phyloP scores from a whole-genome alignment of 2,888 invertebrate genomes.

The Pseudococcus longispinus region DNA sequence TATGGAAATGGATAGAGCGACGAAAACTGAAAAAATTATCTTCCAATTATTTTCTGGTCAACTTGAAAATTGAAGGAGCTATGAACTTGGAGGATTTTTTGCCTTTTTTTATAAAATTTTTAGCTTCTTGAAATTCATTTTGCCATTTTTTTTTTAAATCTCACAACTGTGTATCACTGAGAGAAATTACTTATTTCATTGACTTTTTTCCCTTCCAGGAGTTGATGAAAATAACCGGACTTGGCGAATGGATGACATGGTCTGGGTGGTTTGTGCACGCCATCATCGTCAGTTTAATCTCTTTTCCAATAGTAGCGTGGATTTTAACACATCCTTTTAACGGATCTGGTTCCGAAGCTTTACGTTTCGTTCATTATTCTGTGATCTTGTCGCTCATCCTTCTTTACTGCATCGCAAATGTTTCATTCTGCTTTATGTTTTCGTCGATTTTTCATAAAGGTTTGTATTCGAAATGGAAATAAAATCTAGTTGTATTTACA shows the following conservation, averaged over 20 bases:
- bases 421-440: conserved; percentile 29
- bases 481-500: not conserved
- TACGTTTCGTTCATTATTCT: not conserved
- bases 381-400: not conserved
- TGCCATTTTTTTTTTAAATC: not conserved
- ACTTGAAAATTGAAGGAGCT: no score
- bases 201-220: not conserved
- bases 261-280: conserved; percentile 23
- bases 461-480: not conserved
- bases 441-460: conserved; percentile 25
- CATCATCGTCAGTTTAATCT: not conserved
- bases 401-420: not conserved
- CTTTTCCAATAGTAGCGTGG: not conserved
- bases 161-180: no score
- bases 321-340: not conserved
- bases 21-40: no score
- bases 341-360: not conserved
- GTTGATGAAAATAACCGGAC: conserved; percentile 33
- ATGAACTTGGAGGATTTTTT: no score
- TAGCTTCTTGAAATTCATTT: not conserved
- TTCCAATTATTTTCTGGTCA: no score
- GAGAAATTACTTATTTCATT: no score
- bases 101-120: no score
- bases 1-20: not conserved
- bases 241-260: conserved; percentile 10